Base-by-base conservation (phyloP, 2,888 invertebrate genomes). In the Stenodema calcarata region DNA sequence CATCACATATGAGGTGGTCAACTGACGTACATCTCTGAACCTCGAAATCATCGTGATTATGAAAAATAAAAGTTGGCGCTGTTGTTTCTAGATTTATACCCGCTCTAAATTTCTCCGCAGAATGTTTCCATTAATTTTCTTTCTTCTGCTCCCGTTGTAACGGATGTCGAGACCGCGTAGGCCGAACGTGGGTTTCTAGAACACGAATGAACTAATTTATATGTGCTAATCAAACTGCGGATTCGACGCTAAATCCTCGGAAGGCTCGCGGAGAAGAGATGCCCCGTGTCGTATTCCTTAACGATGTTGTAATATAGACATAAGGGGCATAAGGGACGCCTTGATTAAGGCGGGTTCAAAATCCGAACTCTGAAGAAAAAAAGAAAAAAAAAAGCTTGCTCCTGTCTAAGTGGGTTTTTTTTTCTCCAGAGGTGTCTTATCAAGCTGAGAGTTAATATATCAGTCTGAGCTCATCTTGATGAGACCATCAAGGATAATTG, bases 141-240 rank as follows among this genome's bases (percentile, higher is more conserved):
- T 62, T 62, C 62, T 62, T 62, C 27, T 62, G 50, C 62, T 27
- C 62, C 27, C 62, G 62, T 11, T 11, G 11, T 62, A 62, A 62
- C 62, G 62, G 62, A 62, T 62, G 62, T 62, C 62, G 62, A 62
- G 62, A 62, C 23, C 23, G 62, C 62, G 62, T 62, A 62, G 62
- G 62, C 27, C 27, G 62, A 62, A 73, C 73, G 73, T 73, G 73
- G 73, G 73, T 35, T 73, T 73, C 35, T n/a, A 41, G 35, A 73
- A 41, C 35, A 73, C 73, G 73, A 73, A 35, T 41, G 73, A 18
- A 73, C 73, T 73, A 73, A 73, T 73, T 73, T 73, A 73, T 73
- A 73, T 35, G 73, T 73, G 73, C 73, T 73, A 73, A 73, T 73
- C 73, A 73, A 73, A 73, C 28, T 41, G 73, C 73, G 41, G 35